These are phyloP conservation scores for Ia io DNA, from an alignment of 2,113 vertebrate species.

Conservation along the genomic window DNA sequence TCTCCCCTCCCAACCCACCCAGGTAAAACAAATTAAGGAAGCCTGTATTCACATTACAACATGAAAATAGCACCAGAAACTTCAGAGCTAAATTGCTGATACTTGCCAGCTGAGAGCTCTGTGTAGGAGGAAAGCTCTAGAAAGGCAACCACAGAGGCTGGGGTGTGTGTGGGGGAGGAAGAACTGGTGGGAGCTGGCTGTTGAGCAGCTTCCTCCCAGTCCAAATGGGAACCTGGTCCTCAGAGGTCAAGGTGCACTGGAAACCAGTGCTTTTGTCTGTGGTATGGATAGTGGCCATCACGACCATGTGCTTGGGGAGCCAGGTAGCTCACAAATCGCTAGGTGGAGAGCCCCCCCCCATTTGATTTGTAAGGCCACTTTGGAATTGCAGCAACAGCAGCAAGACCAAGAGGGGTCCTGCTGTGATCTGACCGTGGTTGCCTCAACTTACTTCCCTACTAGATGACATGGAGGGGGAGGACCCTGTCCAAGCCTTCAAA, in stretches of 20 bases:
- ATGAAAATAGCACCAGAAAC: conserved; percentile 94
- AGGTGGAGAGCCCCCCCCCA: background rate
- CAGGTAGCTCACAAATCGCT: conserved; percentile 48
- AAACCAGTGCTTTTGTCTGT: conserved; percentile 43
- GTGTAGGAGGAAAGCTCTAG: conserved; percentile 86
- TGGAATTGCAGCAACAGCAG: conserved; percentile 29
- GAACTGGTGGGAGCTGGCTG: conserved; percentile 78
- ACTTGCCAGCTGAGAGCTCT: conserved; percentile 85
- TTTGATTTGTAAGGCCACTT: background rate
- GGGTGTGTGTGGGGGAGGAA: conserved; percentile 47
- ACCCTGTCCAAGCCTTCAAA: conserved; percentile 76
- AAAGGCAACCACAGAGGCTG: conserved; percentile 66
- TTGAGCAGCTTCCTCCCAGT: conserved; percentile 74
- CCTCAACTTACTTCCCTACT: conserved; percentile 71
- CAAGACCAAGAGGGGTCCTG: background rate
- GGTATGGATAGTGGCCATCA: conserved; percentile 70
- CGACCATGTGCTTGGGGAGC: conserved; percentile 53
- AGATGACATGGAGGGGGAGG: conserved; percentile 62
- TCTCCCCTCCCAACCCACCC: background rate
- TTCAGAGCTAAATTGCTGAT: conserved; percentile 88
- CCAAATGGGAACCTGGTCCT: conserved; percentile 55
- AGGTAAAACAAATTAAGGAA: conserved; percentile 70
- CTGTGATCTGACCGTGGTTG: background rate
- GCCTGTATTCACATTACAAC: conserved; percentile 96
- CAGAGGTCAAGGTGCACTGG: conserved; percentile 75